Conservation (phyloP, 2,888 invertebrate species). For the Drosophila gaucha region DNA sequence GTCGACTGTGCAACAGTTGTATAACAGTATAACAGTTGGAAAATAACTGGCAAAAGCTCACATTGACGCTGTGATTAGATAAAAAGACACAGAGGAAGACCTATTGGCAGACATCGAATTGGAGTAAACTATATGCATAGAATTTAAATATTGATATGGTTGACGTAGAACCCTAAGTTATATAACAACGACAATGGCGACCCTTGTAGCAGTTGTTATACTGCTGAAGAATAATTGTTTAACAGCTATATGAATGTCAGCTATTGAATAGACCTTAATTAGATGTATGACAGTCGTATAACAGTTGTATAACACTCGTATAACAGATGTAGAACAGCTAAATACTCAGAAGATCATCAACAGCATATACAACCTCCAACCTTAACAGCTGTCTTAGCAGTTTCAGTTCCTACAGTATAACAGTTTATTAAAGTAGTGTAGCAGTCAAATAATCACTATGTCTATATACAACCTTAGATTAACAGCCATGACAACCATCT, state of each 20-base stretch:
- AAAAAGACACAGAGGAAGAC: neutral
- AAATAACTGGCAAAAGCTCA: neutral
- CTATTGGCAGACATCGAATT: neutral
- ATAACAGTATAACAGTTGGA: conserved; percentile 24
- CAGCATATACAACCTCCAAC: neutral
- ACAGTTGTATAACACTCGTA: neutral
- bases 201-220: neutral
- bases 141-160: conserved; percentile 1
- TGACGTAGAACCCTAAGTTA: neutral
- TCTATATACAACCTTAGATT: neutral
- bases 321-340: conserved; percentile 6
- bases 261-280: neutral
- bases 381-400: neutral
- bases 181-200: neutral
- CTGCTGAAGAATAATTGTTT: neutral
- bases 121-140: no score
- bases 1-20: neutral
- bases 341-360: neutral
- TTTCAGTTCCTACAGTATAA: neutral
- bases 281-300: neutral
- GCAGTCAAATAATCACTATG: neutral
- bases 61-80: conserved; percentile 15
- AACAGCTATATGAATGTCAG: neutral
- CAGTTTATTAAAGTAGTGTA: neutral
- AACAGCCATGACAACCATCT: neutral